phyloP scores from a whole-genome alignment of 2,888 invertebrate species.

The Malthinus seriepunctatus region DNA sequence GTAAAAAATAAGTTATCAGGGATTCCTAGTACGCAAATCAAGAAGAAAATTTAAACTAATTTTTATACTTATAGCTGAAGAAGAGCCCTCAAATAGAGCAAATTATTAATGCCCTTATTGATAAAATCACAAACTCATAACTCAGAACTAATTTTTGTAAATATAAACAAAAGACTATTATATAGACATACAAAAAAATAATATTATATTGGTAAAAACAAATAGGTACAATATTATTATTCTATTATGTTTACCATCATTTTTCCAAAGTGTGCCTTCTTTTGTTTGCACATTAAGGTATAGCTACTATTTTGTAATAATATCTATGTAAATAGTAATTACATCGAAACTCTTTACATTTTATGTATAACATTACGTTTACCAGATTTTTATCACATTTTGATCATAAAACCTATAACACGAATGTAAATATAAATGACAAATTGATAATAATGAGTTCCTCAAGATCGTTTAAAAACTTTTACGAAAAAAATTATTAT shows the following conservation, averaged over 20 bases:
- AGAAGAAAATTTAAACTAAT: too few species aligned
- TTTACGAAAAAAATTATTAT: too few species aligned
- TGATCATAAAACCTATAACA: slow-evolving; percentile 15
- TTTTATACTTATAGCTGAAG: too few species aligned
- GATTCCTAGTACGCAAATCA: too few species aligned
- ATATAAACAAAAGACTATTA: not conserved
- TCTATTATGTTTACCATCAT: not conserved
- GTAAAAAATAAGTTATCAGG: too few species aligned
- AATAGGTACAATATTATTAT: not conserved
- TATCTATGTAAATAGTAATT: slow-evolving; percentile 24
- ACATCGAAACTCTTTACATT: slow-evolving; percentile 19
- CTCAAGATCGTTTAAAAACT: too few species aligned
- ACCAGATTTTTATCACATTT: slow-evolving; percentile 18
- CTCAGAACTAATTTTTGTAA: not conserved
- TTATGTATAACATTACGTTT: slow-evolving; percentile 13
- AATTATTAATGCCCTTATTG: too few species aligned
- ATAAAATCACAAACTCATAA: slow-evolving; percentile 1
- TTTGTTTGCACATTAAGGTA: slow-evolving; percentile 17
- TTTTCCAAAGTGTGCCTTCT: slow-evolving; percentile 3
- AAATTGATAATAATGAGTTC: too few species aligned
- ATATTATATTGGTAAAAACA: not conserved
- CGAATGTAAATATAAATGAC: slow-evolving; percentile 9
- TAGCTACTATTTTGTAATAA: slow-evolving; percentile 22
- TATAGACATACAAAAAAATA: not conserved
- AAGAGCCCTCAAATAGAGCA: too few species aligned